These are phyloP conservation scores for Siphonodentalium dalli DNA, from an alignment of 2,888 invertebrate genomes.

Conservation along the genomic window DNA sequence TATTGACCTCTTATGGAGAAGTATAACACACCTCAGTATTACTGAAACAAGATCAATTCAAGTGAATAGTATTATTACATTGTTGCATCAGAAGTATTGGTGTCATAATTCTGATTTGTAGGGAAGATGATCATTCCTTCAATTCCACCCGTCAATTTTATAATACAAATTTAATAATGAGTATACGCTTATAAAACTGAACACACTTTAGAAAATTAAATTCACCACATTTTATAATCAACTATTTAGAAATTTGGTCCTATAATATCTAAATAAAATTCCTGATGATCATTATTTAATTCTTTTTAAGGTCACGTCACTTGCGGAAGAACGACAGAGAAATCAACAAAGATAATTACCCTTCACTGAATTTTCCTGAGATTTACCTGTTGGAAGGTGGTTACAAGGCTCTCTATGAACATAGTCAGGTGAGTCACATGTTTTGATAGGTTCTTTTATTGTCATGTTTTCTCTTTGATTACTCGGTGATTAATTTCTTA, in stretches of 20 bases:
- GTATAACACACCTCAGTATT: too few species aligned
- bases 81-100: too few species aligned
- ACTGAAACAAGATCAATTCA: too few species aligned
- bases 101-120: too few species aligned
- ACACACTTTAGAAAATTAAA: not conserved
- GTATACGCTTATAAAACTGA: not conserved
- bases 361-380: slow-evolving; percentile 87
- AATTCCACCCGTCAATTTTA: too few species aligned
- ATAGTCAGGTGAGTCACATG: slow-evolving; percentile 65
- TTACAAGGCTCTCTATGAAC: slow-evolving; percentile 82
- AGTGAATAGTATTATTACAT: too few species aligned
- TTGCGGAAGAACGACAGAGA: slow-evolving; percentile 84
- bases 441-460: not conserved
- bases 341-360: slow-evolving; percentile 82
- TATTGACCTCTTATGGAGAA: too few species aligned
- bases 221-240: not conserved
- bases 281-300: not conserved
- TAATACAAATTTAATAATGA: not conserved
- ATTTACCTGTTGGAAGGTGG: slow-evolving; percentile 91
- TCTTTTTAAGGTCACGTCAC: slow-evolving; percentile 75
- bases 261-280: not conserved
- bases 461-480: too few species aligned
- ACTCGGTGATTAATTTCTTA: too few species aligned
- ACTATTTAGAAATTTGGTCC: not conserved
- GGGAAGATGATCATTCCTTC: too few species aligned